Evolutionary conservation across 2,113 vertebrate genomes (phyloP).

Genomic region (Neodontobutis hainanensis): DNA sequence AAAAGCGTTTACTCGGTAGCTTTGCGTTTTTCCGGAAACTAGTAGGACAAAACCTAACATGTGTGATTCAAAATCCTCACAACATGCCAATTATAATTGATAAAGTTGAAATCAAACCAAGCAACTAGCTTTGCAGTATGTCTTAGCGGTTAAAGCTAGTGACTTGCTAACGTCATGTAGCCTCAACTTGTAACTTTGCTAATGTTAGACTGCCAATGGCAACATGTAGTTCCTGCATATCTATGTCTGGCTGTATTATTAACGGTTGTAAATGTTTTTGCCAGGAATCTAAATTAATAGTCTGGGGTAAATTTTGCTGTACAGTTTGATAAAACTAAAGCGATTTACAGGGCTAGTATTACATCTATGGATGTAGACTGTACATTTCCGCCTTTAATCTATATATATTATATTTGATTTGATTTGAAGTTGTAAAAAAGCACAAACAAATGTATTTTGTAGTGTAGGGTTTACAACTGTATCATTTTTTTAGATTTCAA

Average conservation of each 20-base stretch:
- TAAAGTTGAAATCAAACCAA: conserved; percentile 24
- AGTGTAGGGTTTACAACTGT: no score
- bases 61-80: conserved; percentile 38
- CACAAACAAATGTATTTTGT: no score
- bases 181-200: conserved; percentile 42
- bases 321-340: background rate
- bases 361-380: background rate
- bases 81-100: conserved; percentile 40
- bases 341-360: background rate
- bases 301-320: background rate
- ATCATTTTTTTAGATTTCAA: no score
- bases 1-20: background rate
- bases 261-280: background rate
- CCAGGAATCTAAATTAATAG: background rate
- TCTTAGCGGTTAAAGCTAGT: conserved; percentile 26
- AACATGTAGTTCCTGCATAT: conserved; percentile 11
- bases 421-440: no score
- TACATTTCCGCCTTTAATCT: background rate
- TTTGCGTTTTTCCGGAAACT: background rate
- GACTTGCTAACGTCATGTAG: conserved; percentile 42
- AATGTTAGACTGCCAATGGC: conserved; percentile 6
- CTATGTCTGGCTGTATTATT: background rate
- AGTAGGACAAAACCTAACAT: conserved; percentile 5
- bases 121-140: conserved; percentile 27
- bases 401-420: no score